phyloP scores from a whole-genome alignment of 1,140 invertebrate genomes.

The Acyrthosiphon pisum region DNA sequence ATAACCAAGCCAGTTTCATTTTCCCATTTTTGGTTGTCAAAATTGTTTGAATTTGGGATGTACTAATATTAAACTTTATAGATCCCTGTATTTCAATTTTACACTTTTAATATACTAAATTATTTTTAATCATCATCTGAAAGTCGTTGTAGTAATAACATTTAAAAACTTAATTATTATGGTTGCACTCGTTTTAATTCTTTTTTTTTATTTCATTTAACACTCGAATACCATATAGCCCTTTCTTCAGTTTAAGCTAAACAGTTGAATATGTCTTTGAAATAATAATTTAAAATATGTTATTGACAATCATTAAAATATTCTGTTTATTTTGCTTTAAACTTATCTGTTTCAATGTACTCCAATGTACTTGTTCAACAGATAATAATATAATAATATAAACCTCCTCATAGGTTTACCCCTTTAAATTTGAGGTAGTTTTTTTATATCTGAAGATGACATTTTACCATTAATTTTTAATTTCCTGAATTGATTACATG shows the following conservation, averaged over 20 bases:
- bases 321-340: not conserved
- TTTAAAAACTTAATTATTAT: not conserved
- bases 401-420: not conserved
- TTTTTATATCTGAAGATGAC: not conserved
- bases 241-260: not conserved
- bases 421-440: not conserved
- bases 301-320: not conserved
- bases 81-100: not conserved
- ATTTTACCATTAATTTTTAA: not conserved
- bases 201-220: not conserved
- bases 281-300: slow-evolving; percentile 7
- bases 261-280: not conserved
- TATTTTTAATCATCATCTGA: not conserved
- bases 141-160: not conserved
- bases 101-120: not conserved
- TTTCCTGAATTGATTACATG: not conserved
- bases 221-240: not conserved
- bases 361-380: not conserved
- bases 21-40: not conserved
- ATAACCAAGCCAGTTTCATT: not conserved
- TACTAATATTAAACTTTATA: not conserved
- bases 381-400: not conserved
- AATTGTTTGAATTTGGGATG: not conserved
- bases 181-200: not conserved
- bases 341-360: not conserved